A percentile compares a stretch with the other conserved stretches of the same genome.
phyloP scores from a whole-genome alignment of 2,113 vertebrate species.

The Cyrtonyx montezumae region DNA sequence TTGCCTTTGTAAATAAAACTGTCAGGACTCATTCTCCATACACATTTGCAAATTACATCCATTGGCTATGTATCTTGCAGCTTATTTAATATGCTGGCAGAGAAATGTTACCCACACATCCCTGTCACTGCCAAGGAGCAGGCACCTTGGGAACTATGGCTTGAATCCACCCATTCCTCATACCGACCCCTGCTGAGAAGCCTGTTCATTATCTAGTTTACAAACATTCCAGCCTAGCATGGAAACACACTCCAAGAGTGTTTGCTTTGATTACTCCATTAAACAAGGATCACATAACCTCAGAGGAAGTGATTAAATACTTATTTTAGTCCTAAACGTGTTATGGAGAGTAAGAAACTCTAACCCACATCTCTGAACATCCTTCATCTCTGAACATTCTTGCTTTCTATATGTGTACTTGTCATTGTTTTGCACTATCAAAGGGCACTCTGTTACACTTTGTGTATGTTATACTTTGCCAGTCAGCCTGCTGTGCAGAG shows the following conservation, averaged over 20 bases:
- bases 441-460: background rate
- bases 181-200: background rate
- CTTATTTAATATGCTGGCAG: background rate
- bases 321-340: background rate
- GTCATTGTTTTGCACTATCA: background rate
- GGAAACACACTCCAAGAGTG: background rate
- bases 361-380: background rate
- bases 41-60: conserved; percentile 46
- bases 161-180: background rate
- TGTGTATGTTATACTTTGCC: background rate
- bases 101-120: background rate
- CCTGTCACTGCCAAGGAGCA: background rate
- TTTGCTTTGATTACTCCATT: background rate
- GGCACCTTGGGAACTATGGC: background rate
- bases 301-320: background rate
- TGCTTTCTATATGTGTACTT: background rate
- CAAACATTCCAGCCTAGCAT: background rate
- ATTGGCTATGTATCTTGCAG: background rate
- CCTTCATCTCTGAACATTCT: background rate
- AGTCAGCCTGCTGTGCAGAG: background rate
- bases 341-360: background rate
- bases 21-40: conserved; percentile 50
- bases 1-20: conserved; percentile 62
- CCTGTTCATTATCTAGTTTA: background rate
- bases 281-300: background rate